These are phyloP conservation scores for Zaprionus ornatus DNA, from an alignment of 1,140 invertebrate genomes.

Conservation along the genomic window DNA sequence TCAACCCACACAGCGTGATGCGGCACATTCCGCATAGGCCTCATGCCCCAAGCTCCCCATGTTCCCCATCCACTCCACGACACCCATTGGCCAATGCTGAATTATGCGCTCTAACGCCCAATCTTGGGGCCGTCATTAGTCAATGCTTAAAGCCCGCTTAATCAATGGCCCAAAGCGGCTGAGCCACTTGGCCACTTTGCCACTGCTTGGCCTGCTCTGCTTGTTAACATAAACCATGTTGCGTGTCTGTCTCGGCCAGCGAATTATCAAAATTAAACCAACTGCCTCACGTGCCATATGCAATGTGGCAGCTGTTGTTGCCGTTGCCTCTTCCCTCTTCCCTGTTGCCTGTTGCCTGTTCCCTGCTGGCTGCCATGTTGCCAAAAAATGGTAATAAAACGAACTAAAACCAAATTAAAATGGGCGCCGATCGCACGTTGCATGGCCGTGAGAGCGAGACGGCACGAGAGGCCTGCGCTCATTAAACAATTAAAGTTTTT, in stretches of 20 bases:
- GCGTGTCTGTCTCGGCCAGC: slow-evolving; percentile 52
- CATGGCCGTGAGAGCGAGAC: slow-evolving; percentile 9
- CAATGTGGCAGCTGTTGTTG: slow-evolving; percentile 56
- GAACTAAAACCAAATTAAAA: slow-evolving; percentile 24
- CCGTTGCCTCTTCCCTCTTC: neutral
- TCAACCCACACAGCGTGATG: slow-evolving; percentile 40
- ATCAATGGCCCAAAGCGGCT: slow-evolving; percentile 40
- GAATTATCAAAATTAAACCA: slow-evolving; percentile 68
- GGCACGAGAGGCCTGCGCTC: slow-evolving; percentile 31
- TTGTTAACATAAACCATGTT: slow-evolving; percentile 59
- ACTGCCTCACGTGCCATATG: slow-evolving; percentile 75
- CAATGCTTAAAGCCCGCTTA: slow-evolving; percentile 72
- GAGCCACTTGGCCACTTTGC: slow-evolving; percentile 4
- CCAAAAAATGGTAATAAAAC: slow-evolving; percentile 20
- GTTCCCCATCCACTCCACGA: neutral
- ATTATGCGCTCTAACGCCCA: slow-evolving; percentile 76
- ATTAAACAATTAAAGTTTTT: slow-evolving; percentile 72
- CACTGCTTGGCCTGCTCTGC: neutral
- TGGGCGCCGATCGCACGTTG: slow-evolving; percentile 24
- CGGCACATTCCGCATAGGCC: slow-evolving; percentile 41
- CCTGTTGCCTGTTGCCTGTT: neutral
- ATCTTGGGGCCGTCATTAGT: slow-evolving; percentile 64
- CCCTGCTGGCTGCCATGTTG: slow-evolving; percentile 55
- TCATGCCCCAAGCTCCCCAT: neutral
- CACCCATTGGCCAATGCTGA: slow-evolving; percentile 40